Evolutionary conservation across 23 tunicate genomes (phyloP).

Genomic region (Ciona savignyi): DNA sequence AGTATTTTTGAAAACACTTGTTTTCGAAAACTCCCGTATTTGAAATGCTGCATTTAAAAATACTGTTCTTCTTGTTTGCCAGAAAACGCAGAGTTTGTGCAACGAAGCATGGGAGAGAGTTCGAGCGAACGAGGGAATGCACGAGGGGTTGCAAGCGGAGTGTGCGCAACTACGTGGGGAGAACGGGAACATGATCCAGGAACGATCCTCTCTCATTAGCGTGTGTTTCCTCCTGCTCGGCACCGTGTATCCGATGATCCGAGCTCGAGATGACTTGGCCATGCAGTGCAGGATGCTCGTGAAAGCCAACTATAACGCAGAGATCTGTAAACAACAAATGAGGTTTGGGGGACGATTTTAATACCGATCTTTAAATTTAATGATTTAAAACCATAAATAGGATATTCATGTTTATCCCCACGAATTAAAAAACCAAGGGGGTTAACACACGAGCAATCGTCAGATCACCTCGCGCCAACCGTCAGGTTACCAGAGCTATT

Average conservation of each 20-base stretch:
- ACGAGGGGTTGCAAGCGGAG: conserved; percentile 77
- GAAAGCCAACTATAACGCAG: conserved; percentile 33
- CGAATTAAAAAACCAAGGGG: no score
- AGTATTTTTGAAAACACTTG: no score
- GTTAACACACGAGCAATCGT: no score
- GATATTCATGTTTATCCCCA: no score
- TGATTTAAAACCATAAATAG: no score
- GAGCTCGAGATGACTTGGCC: conserved; percentile 64
- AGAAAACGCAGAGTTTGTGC: conserved; percentile 81
- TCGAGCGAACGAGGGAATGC: conserved; percentile 69
- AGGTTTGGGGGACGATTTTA: no score
- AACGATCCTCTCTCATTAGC: conserved; percentile 50
- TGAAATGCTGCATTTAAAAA: no score
- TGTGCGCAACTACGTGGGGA: conserved; percentile 81
- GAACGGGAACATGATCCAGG: conserved; percentile 45
- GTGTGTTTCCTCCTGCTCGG: conserved; percentile 76
- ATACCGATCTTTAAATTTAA: no score
- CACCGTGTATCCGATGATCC: conserved; percentile 54
- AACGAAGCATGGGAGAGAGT: conserved; percentile 90
- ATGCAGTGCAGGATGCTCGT: conserved; percentile 59
- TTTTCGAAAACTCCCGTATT: no score
- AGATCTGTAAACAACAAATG: conserved; percentile 54
- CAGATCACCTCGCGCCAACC: no score
- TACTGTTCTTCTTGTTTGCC: no score
- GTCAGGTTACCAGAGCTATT: no score